These are phyloP conservation scores for Asobara japonica DNA, from an alignment of 1,140 invertebrate species.

Conservation along the genomic window DNA sequence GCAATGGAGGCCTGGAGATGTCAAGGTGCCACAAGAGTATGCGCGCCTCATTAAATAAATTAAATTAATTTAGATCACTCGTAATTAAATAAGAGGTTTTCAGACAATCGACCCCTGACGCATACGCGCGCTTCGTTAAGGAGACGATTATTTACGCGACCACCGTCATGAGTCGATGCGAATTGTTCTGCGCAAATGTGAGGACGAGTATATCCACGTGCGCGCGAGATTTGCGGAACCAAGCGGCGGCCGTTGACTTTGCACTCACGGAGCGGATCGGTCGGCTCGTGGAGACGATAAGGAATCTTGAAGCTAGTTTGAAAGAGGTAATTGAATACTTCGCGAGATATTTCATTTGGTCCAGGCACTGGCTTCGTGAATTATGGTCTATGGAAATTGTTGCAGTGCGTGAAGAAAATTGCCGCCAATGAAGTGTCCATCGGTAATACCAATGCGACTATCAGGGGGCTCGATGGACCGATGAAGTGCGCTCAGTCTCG, in stretches of 20 bases:
- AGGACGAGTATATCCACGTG: constrained; percentile 72
- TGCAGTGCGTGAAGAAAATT: constrained; percentile 70
- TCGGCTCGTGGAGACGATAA: constrained; percentile 72
- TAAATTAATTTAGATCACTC: not conserved
- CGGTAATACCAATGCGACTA: constrained; percentile 67
- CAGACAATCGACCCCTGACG: constrained; percentile 72
- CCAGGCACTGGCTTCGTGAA: not conserved
- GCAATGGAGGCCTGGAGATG: constrained; percentile 75
- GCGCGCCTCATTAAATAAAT: constrained; percentile 9
- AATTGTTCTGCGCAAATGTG: constrained; percentile 70
- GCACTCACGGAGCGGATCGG: constrained; percentile 72
- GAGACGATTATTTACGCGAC: constrained; percentile 74
- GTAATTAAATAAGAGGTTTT: too few relatives aligned
- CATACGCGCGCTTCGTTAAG: constrained; percentile 75
- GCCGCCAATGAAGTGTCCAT: constrained; percentile 77
- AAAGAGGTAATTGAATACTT: constrained; percentile 57
- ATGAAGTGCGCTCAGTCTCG: constrained; percentile 81
- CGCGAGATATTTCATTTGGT: too few relatives aligned
- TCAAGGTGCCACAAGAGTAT: constrained; percentile 73
- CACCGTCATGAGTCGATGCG: constrained; percentile 71
- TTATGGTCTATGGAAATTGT: constrained; percentile 9
- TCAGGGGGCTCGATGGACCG: constrained; percentile 73
- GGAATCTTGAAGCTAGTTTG: constrained; percentile 73
- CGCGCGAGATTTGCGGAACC: constrained; percentile 75
- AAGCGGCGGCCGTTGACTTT: constrained; percentile 76